Conservation (phyloP, 2,113 vertebrate genomes). For the Hiodon alosoides region DNA sequence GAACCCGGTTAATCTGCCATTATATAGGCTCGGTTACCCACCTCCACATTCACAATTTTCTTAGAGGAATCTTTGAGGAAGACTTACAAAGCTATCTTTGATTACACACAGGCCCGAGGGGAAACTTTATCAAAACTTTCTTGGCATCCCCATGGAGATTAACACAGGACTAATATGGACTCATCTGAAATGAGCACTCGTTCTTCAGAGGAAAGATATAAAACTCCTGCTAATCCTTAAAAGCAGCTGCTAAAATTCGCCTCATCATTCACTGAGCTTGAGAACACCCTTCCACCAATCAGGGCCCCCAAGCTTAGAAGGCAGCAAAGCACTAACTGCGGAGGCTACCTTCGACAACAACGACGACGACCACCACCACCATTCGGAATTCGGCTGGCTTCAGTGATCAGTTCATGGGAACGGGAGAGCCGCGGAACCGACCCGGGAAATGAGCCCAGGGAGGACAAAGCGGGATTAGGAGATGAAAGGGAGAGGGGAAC, state of each 20-base stretch:
- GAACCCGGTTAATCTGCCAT: slow-evolving; percentile 70
- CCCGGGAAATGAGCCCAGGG: slow-evolving; percentile 26
- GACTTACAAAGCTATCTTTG: slow-evolving; percentile 74
- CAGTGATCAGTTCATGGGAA: slow-evolving; percentile 16
- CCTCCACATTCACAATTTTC: slow-evolving; percentile 56
- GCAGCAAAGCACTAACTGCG: not conserved
- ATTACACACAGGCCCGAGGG: slow-evolving; percentile 58
- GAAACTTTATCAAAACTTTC: slow-evolving; percentile 63
- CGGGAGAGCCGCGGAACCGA: slow-evolving; percentile 9
- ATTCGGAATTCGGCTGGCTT: slow-evolving; percentile 23
- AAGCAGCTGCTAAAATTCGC: slow-evolving; percentile 41
- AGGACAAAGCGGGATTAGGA: slow-evolving; percentile 22
- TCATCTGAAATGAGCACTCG: slow-evolving; percentile 47
- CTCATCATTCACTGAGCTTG: slow-evolving; percentile 10
- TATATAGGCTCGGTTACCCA: slow-evolving; percentile 67
- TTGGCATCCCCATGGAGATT: slow-evolving; percentile 46
- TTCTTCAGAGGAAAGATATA: slow-evolving; percentile 41
- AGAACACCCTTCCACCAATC: slow-evolving; percentile 37
- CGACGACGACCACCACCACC: not conserved
- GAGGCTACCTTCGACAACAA: not conserved
- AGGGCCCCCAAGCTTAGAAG: slow-evolving; percentile 14
- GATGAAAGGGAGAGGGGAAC: slow-evolving; percentile 48
- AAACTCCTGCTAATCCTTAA: slow-evolving; percentile 54
- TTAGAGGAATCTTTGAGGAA: slow-evolving; percentile 56
- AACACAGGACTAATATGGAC: slow-evolving; percentile 62